phyloP scores from a whole-genome alignment of 2,888 invertebrate species.

The Agrochola lychnidis region DNA sequence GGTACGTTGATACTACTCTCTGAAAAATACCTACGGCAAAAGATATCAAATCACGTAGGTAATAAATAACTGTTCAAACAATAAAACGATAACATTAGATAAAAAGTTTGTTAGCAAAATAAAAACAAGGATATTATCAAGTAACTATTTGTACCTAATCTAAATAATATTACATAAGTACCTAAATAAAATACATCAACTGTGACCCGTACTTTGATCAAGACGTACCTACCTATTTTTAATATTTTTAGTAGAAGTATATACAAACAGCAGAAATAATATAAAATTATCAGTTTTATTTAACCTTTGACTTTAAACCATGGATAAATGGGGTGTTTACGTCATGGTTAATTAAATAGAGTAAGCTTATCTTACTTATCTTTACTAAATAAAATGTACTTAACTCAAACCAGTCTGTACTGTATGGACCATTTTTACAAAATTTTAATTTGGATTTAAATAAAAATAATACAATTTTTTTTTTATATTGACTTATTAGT shows the following conservation, averaged over 20 bases:
- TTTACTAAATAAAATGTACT: not conserved
- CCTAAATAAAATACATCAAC: slow-evolving; percentile 4
- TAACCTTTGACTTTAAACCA: not conserved
- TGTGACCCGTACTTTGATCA: slow-evolving; percentile 10
- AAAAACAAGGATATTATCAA: slow-evolving; percentile 30
- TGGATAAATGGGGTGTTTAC: slow-evolving; percentile 1
- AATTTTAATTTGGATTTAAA: not conserved
- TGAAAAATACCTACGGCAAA: slow-evolving; percentile 3
- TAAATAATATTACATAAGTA: slow-evolving; percentile 12
- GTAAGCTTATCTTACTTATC: not conserved
- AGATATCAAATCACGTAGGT: slow-evolving; percentile 13
- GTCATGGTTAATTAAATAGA: not conserved
- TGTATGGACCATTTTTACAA: not conserved
- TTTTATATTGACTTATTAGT: not conserved
- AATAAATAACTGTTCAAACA: slow-evolving; percentile 29
- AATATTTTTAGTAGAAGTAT: not conserved
- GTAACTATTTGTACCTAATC: not conserved
- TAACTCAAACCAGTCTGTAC: not conserved
- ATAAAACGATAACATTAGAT: slow-evolving; percentile 41
- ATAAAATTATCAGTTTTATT: not conserved
- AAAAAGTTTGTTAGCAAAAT: slow-evolving; percentile 28
- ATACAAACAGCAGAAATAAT: slow-evolving; percentile 2
- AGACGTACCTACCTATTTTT: not conserved
- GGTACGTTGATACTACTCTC: too few relatives aligned
- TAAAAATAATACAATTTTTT: not conserved